Evolutionary conservation across 2,888 invertebrate species (phyloP), one percentile per base, ranked within the genome.

Genomic region (Stomorhina lunata): DNA sequence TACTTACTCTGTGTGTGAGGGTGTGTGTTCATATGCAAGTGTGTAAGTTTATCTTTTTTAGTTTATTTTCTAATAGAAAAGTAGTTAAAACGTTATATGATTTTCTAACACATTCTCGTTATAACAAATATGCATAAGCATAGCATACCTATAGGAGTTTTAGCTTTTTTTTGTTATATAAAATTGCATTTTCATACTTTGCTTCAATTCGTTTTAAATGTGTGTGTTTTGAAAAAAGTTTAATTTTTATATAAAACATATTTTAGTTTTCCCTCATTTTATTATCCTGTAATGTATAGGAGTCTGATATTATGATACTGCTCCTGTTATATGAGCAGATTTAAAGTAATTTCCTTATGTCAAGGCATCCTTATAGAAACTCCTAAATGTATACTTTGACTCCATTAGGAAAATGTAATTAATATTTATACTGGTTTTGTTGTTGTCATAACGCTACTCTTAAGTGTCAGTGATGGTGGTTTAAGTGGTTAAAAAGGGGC

Each of bases 371-470:
- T 37, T 57, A 43, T 75, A 25, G 43, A 25, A 65, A 75, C 43
- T 75, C 25, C 53, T 48, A 15, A 55, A 65, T 65, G 40, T 65
- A 7, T 43, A 53, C 53, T 50, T 53, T 61, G 7, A 17, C 63
- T 71, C 34, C 22, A 45, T 71, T 65, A 65, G 29, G 22, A 65
- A 78, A 65, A 71, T 71, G 55, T 78, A 72, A 78, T 78, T 71
- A 78, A 71, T 71, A 71, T 78, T 71, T 53, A 77, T 69, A 17
- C 15, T n/a, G n/a, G n/a, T n/a, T 40, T 48, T 77, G 40, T 43
- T 25, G n/a, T 45, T 55, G 15, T 22, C 25, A 59, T 29, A 20
- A 25, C 29, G 4, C 22, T 45, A 45, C 17, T 15, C 10, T 9
- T 34, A n/a, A 6, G n/a, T n/a, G n/a, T n/a, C 32, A 15, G 48